These are phyloP conservation scores for Linyphia triangularis DNA, from an alignment of 2,888 invertebrate species.

Conservation along the genomic window DNA sequence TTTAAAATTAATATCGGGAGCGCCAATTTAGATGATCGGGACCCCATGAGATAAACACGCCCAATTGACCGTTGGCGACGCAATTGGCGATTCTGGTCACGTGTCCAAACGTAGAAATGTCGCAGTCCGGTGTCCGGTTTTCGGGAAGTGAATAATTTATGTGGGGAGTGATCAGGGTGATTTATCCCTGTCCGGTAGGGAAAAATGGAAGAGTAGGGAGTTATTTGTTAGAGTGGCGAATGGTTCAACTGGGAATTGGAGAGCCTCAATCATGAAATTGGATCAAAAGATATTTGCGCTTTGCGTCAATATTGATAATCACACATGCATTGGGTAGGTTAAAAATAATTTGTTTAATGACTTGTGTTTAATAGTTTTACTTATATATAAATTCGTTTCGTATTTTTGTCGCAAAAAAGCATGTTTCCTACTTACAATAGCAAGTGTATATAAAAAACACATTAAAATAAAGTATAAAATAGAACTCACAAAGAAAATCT, in stretches of 20 bases:
- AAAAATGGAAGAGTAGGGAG: neutral
- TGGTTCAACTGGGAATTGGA: neutral
- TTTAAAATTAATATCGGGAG: conserved; percentile 72
- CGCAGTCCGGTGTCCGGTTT: conserved; percentile 48
- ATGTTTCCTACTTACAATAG: too few relatives aligned
- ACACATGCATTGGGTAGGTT: too few relatives aligned
- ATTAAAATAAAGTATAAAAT: too few relatives aligned
- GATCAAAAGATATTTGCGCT: neutral
- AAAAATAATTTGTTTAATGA: too few relatives aligned
- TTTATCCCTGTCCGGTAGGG: conserved; percentile 57
- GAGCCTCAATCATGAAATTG: neutral
- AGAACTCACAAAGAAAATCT: too few relatives aligned
- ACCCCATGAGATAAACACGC: conserved; percentile 62
- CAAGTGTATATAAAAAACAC: too few relatives aligned
- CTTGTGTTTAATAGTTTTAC: too few relatives aligned
- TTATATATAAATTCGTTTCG: too few relatives aligned
- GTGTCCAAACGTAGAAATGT: conserved; percentile 55
- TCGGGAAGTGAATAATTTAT: conserved; percentile 47
- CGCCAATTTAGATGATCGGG: conserved; percentile 69
- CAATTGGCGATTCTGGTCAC: conserved; percentile 41
- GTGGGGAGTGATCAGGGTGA: conserved; percentile 49
- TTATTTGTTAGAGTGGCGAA: neutral
- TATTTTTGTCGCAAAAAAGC: too few relatives aligned
- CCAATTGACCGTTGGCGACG: conserved; percentile 65
- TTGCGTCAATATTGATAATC: neutral